phyloP scores from a whole-genome alignment of 2,113 vertebrate species.

The Python bivittatus region DNA sequence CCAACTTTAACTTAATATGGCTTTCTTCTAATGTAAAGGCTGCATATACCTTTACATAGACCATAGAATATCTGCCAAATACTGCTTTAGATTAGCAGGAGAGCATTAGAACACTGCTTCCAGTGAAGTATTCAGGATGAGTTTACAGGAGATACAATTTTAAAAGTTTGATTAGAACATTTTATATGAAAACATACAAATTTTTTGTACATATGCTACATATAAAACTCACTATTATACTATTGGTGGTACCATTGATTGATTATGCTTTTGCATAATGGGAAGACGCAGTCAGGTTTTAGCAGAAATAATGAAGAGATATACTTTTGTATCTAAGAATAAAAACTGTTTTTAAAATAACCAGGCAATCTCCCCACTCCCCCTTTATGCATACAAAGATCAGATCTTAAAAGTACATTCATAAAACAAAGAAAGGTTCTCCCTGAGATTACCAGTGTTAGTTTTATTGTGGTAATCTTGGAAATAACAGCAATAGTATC shows the following conservation, averaged over 20 bases:
- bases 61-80: conserved; percentile 56
- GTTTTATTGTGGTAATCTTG: conserved; percentile 66
- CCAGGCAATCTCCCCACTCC: conserved; percentile 36
- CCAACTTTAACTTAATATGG: conserved; percentile 68
- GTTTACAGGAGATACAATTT: conserved; percentile 53
- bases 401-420: conserved; percentile 72
- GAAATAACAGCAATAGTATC: conserved; percentile 55
- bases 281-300: conserved; percentile 53
- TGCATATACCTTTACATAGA: conserved; percentile 65
- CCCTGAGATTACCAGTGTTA: conserved; percentile 71
- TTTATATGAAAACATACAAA: conserved; percentile 75
- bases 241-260: conserved; percentile 54
- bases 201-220: conserved; percentile 72
- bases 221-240: conserved; percentile 63
- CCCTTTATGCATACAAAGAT: conserved; percentile 61
- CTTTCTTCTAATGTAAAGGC: conserved; percentile 69
- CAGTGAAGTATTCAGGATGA: conserved; percentile 60
- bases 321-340: conserved; percentile 54
- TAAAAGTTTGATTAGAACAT: conserved; percentile 64
- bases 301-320: conserved; percentile 59
- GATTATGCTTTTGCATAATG: conserved; percentile 61
- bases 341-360: conserved; percentile 64
- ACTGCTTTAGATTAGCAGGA: conserved; percentile 54
- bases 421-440: conserved; percentile 68
- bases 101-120: conserved; percentile 55